Conservation (phyloP, 2,888 invertebrate species). For the Cyclophora punctaria region DNA sequence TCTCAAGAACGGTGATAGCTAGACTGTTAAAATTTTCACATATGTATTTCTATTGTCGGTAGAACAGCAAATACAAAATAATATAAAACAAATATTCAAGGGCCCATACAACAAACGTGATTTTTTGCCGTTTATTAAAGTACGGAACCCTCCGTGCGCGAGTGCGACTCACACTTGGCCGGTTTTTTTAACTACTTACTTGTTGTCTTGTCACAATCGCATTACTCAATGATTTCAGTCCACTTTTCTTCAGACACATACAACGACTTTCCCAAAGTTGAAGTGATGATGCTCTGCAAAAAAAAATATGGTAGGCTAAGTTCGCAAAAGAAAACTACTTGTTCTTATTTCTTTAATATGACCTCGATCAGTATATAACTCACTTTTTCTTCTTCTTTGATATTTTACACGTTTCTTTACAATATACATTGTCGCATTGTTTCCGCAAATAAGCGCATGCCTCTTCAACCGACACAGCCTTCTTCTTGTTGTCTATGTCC, state of each 20-base stretch:
- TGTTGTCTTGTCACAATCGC: constrained; percentile 49
- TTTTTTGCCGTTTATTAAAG: background rate
- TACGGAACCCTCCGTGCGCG: background rate
- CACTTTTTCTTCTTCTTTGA: constrained; percentile 39
- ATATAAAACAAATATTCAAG: too few relatives aligned
- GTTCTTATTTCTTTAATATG: too few relatives aligned
- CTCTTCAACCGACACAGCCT: constrained; percentile 47
- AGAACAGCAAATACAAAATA: background rate
- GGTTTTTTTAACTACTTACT: constrained; percentile 22
- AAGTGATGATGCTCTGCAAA: constrained; percentile 40
- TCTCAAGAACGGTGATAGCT: too few relatives aligned
- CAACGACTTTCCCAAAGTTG: constrained; percentile 52
- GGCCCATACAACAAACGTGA: too few relatives aligned
- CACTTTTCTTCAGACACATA: constrained; percentile 41
- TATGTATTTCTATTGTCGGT: too few relatives aligned
- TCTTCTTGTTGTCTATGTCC: constrained; percentile 44
- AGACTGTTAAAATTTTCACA: too few relatives aligned
- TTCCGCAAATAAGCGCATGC: constrained; percentile 28
- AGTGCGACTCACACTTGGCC: background rate
- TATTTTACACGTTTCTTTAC: constrained; percentile 17
- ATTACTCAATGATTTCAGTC: constrained; percentile 44
- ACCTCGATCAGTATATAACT: background rate
- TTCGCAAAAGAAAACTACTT: too few relatives aligned
- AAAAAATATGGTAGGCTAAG: background rate
- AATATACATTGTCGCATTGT: constrained; percentile 1